A percentile compares a stretch with the other conserved stretches of the same genome.
Conservation (phyloP, 2,113 vertebrate genomes). For the Anarhynchus alexandrinus region DNA sequence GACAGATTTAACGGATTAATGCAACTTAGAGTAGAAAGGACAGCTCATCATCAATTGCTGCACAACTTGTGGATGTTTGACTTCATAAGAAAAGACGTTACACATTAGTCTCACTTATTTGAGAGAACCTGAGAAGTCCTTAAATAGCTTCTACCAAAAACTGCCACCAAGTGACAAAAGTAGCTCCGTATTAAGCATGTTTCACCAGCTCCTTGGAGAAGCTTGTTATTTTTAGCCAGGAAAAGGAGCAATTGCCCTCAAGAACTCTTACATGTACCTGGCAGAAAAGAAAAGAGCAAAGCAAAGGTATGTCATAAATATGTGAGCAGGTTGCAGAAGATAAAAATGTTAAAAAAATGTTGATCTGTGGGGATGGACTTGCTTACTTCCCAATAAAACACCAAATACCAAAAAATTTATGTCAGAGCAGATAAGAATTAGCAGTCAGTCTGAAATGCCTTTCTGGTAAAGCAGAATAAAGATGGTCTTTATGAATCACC, state of each 20-base stretch:
- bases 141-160: background rate
- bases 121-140: background rate
- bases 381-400: background rate
- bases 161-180: background rate
- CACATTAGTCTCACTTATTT: background rate
- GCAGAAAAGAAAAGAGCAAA: background rate
- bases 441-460: background rate
- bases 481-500: background rate
- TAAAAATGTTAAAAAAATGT: background rate
- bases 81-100: background rate
- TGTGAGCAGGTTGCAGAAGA: background rate
- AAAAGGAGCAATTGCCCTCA: background rate
- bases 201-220: background rate
- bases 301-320: background rate
- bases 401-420: background rate
- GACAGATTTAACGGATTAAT: background rate
- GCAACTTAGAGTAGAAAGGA: background rate
- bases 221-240: background rate
- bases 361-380: background rate
- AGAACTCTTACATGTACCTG: background rate
- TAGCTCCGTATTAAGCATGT: rapidly evolving
- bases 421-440: background rate
- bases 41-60: background rate
- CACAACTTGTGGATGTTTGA: background rate
- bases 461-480: background rate